Base-by-base conservation (phyloP, 2,797 vertebrate species). In the Pachyuromys duprasi region DNA sequence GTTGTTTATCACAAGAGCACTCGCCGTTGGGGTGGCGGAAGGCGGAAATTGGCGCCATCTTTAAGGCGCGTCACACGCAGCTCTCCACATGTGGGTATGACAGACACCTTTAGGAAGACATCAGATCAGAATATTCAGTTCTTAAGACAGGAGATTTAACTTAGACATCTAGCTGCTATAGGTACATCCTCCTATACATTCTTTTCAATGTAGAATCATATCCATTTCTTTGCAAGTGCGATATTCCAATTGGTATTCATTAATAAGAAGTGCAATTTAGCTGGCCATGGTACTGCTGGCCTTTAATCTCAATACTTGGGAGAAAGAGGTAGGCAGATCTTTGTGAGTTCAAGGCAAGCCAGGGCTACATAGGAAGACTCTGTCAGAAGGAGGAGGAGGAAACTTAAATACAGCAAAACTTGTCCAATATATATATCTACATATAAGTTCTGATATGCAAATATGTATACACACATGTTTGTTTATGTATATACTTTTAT, bases 231-330 rank as follows among this genome's bases (percentile, higher is more conserved):
- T 79, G n/a, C 53, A 93, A n/a, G 24, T 20, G 2, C 13, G 82
- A 3, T 60, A 78, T 88, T 93, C 79, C 45, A 65, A 36, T 86
- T 79, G 69, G 70, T 22, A 84, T 36, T 67, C 74, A 84, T 83
- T 92, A 90, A 62, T 78, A 69, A 94, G 45, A 53, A 93, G 70
- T 55, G 3, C 1, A 31, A 83, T 55, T 93, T 95, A 55, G 45
- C 31, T 53, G 28, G 31, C 3, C 28, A 53, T 53, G 45, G 15
- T 78, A 15, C 28, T 53, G 4, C 75, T 20, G 62, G 42, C 82
- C 12, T n/a, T 49, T 84, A 33, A 22, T 84, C 5, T 15, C 33
- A 72, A 33, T 3, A 22, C 28, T 67, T 8, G 18, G 18, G 62
- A 65, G 60, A 9, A 7, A 20, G 60, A 67, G 17, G 11, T 49